These are phyloP conservation scores for Teleiodes luculella DNA, from an alignment of 2,888 invertebrate species.

Conservation along the genomic window DNA sequence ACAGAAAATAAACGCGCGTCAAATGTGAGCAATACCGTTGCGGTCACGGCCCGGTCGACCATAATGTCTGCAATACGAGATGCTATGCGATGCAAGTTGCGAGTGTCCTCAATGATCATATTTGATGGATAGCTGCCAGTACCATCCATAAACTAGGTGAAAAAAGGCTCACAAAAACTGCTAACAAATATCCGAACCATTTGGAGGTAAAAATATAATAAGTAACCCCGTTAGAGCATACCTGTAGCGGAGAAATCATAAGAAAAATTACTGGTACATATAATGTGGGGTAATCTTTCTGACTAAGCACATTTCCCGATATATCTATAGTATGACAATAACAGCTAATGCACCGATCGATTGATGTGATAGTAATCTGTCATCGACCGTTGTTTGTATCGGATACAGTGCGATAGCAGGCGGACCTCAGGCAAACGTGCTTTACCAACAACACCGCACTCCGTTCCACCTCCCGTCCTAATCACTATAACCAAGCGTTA, in stretches of 20 bases:
- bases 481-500: conserved; percentile 58
- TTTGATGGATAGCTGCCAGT: conserved; percentile 4
- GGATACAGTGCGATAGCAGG: conserved; percentile 58
- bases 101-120: conserved; percentile 17
- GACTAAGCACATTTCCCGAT: conserved; percentile 26
- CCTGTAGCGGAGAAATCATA: not conserved
- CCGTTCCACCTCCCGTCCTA: conserved; percentile 42
- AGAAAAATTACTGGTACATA: not conserved
- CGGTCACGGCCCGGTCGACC: conserved; percentile 18
- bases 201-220: not conserved
- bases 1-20: conserved; percentile 11
- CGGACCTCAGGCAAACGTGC: conserved; percentile 45
- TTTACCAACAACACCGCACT: conserved; percentile 25
- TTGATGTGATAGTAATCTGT: conserved; percentile 71
- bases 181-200: not conserved
- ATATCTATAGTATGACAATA: conserved; percentile 60
- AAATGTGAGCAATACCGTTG: conserved; percentile 19
- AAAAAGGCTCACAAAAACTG: not conserved
- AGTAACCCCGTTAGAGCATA: not conserved
- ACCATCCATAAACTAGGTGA: not conserved
- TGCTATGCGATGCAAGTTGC: conserved; percentile 1
- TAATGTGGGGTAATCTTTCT: conserved; percentile 1
- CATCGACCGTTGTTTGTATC: conserved; percentile 72
- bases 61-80: conserved; percentile 12
- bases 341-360: conserved; percentile 54